Evolutionary conservation across 2,888 invertebrate species (phyloP).

Genomic region (Orthosia cruda): DNA sequence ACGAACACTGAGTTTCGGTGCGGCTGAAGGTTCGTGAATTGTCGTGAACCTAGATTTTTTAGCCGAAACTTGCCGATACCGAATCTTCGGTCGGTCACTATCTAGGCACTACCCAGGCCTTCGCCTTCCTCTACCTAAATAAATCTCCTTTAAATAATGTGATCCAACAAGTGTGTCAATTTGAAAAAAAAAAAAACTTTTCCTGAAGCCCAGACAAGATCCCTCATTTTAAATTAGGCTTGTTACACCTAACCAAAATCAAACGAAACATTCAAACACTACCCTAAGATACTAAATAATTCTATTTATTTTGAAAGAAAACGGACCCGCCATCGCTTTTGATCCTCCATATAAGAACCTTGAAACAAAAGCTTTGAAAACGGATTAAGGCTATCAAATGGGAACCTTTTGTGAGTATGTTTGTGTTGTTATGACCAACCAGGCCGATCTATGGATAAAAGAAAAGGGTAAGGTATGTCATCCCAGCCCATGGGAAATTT

Average conservation of each 20-base stretch:
- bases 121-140: too few relatives aligned
- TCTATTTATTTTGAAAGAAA: constrained; percentile 61
- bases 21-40: too few relatives aligned
- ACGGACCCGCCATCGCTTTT: constrained; percentile 62
- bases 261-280: constrained; percentile 58
- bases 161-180: not conserved
- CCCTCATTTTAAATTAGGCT: not conserved
- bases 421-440: constrained; percentile 36
- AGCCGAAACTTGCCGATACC: too few relatives aligned
- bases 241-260: constrained; percentile 41
- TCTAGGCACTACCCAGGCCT: too few relatives aligned
- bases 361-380: constrained; percentile 71
- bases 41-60: too few relatives aligned
- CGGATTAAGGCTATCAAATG: constrained; percentile 61
- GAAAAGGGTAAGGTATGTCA: constrained; percentile 35
- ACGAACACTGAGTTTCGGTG: too few relatives aligned
- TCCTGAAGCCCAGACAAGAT: not conserved
- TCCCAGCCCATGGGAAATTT: constrained; percentile 22
- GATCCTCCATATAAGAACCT: constrained; percentile 69
- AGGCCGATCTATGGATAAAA: constrained; percentile 35
- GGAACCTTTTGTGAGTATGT: constrained; percentile 31
- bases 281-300: constrained; percentile 56
- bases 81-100: too few relatives aligned
- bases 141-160: too few relatives aligned
- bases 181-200: not conserved